Conservation (phyloP, 2,113 vertebrate species). For the Vanacampus margaritifer region DNA sequence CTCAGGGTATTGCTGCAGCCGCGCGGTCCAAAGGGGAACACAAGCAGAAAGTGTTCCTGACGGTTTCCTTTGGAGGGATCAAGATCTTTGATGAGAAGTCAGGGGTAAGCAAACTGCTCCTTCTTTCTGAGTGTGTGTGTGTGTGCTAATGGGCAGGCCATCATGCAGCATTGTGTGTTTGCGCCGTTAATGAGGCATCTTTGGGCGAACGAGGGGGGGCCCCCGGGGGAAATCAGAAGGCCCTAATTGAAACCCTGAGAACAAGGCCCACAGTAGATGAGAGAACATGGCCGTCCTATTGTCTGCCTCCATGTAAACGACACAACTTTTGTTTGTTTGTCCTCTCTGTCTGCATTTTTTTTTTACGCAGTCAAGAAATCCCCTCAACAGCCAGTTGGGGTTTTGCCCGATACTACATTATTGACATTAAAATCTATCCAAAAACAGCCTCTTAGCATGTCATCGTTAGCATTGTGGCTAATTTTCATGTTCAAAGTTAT, state of each 20-base stretch:
- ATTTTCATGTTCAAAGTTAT: too few relatives aligned
- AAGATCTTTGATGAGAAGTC: conserved; percentile 99
- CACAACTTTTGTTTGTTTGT: conserved; percentile 41
- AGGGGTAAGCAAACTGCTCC: conserved; percentile 81
- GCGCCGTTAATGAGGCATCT: conserved; percentile 73
- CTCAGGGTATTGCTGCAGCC: conserved; percentile 87
- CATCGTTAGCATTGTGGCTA: background rate
- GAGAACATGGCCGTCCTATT: conserved; percentile 58
- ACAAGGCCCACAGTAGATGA: conserved; percentile 65
- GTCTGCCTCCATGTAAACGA: conserved; percentile 47
- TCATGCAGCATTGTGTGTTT: conserved; percentile 33
- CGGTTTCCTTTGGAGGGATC: conserved; percentile 97
- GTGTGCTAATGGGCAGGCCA: conserved; percentile 16
- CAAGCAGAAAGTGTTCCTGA: conserved; percentile 97
- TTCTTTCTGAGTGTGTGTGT: conserved; percentile 13
- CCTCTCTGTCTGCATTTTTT: background rate
- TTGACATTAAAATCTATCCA: background rate
- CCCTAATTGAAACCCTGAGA: conserved; percentile 74
- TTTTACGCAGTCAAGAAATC: background rate
- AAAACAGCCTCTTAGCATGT: background rate
- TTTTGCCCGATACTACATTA: too few relatives aligned
- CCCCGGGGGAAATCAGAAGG: conserved; percentile 71
- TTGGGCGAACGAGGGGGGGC: conserved; percentile 39
- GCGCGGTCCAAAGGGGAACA: conserved; percentile 96
- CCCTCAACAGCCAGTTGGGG: background rate